Evolutionary conservation across 2,888 invertebrate genomes (phyloP).

Genomic region (Cetonia aurata): DNA sequence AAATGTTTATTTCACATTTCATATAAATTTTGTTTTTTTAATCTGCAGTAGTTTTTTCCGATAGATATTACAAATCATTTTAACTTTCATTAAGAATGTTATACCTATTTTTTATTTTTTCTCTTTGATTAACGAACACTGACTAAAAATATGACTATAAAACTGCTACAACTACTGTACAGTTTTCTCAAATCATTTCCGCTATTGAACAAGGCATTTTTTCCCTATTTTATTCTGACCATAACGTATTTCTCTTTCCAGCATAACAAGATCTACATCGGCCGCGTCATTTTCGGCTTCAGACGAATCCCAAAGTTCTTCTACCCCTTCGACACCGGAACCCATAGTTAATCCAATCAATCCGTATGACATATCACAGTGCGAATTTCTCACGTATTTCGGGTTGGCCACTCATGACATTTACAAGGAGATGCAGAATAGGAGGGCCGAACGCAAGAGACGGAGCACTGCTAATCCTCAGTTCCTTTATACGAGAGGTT

Average conservation of each 20-base stretch:
- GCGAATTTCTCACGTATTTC: slow-evolving; percentile 66
- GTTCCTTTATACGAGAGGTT: slow-evolving; percentile 68
- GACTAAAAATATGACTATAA: too few species aligned
- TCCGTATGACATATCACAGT: slow-evolving; percentile 63
- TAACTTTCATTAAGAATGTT: too few species aligned
- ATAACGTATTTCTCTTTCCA: slow-evolving; percentile 44
- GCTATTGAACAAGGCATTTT: neutral
- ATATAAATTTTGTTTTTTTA: too few species aligned
- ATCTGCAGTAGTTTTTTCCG: too few species aligned
- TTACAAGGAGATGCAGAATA: slow-evolving; percentile 68
- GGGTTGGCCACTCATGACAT: slow-evolving; percentile 67
- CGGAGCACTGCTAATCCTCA: slow-evolving; percentile 71
- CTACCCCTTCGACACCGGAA: slow-evolving; percentile 60
- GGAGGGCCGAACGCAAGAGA: slow-evolving; percentile 69
- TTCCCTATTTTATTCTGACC: slow-evolving; percentile 16
- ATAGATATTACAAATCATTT: too few species aligned
- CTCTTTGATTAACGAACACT: too few species aligned
- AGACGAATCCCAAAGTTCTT: slow-evolving; percentile 62
- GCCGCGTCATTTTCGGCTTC: slow-evolving; percentile 59
- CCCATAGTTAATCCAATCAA: slow-evolving; percentile 56
- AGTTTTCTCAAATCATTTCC: too few species aligned
- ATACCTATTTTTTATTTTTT: too few species aligned
- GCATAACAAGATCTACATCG: slow-evolving; percentile 59
- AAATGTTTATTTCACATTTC: too few species aligned
- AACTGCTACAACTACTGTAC: too few species aligned